Evolutionary conservation across 2,113 vertebrate genomes (phyloP), one percentile per base, ranked within the genome.

Genomic region (Malurus elegans): DNA sequence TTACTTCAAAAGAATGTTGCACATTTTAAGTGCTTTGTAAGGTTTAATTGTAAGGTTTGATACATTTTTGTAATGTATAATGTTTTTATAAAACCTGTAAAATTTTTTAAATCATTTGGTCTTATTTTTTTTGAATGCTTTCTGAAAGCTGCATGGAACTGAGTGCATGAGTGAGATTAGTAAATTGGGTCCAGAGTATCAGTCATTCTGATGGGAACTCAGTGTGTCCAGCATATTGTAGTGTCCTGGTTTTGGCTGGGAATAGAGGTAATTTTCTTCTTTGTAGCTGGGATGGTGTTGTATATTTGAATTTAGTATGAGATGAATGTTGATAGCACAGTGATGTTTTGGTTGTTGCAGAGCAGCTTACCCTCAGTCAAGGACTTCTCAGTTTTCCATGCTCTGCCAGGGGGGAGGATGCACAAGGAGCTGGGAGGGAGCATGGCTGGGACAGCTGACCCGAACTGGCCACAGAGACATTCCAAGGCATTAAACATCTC

Each of bases 81-180:
- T 19, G 20, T 96, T 98, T 92, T 97, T 97, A 97, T 97, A 97
- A 98, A 98, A 50, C 26, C 36, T 86, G 58, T 36, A 66, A 80
- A 88, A 51, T 81, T 96, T 95, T 83, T 45, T 74, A 48, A 97
- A 92, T 32, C 19, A 54, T 10, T 50, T 75, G 36, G 18, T 73
- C 21, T 64, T 69, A n/a, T 67, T 92, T 92, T 92, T 93, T 93
- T 92, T 45, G 2, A 48, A 44, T 45, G 9, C 50, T 36, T 74
- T 60, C 74, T 78, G 66, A 47, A 56, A 70, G 56, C 36, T 0
- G 0, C 29, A 2, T 40, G 53, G 45, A 47, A 50, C 26, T 26
- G 34, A 48, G 6, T 57, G 69, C 16, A 3, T 44, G 42, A 29
- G 12, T n/a, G 71, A 65, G 58, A 31, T 60, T 32, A 73, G 36